Evolutionary conservation across 30 jellyfish, hydroid and myxozoan genomes (phyloP).

Genomic region (Catostylus mosaicus): DNA sequence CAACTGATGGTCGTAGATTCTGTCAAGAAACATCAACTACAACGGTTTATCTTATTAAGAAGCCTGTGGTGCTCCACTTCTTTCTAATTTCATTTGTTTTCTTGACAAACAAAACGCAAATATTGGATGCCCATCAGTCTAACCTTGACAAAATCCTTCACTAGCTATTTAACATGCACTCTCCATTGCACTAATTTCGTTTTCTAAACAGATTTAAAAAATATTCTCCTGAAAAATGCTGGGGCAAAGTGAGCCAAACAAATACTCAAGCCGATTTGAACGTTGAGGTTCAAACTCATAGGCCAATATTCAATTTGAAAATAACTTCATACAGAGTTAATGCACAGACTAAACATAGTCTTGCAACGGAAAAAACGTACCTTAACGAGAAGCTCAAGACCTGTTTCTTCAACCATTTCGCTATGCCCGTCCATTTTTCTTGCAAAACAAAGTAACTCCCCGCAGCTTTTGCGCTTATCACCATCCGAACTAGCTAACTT

Average conservation of each 20-base stretch:
- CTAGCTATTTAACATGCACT: too few species aligned
- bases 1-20: too few species aligned
- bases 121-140: too few species aligned
- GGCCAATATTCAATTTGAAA: background rate
- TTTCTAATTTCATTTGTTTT: too few species aligned
- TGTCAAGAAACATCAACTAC: too few species aligned
- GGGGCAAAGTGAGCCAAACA: background rate
- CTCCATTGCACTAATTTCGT: background rate
- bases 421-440: conserved; percentile 36
- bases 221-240: background rate
- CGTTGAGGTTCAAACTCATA: background rate
- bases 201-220: background rate
- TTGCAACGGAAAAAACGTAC: background rate
- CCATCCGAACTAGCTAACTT: too few species aligned
- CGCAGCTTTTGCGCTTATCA: too few species aligned
- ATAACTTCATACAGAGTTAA: background rate
- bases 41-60: too few species aligned
- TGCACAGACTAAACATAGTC: background rate
- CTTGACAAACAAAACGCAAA: too few species aligned
- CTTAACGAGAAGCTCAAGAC: conserved; percentile 49
- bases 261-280: background rate
- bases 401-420: conserved; percentile 38
- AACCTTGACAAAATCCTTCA: too few species aligned
- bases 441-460: background rate
- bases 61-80: too few species aligned